Conservation (phyloP, 2,797 vertebrate genomes). For the Brachyalestes nurse region DNA sequence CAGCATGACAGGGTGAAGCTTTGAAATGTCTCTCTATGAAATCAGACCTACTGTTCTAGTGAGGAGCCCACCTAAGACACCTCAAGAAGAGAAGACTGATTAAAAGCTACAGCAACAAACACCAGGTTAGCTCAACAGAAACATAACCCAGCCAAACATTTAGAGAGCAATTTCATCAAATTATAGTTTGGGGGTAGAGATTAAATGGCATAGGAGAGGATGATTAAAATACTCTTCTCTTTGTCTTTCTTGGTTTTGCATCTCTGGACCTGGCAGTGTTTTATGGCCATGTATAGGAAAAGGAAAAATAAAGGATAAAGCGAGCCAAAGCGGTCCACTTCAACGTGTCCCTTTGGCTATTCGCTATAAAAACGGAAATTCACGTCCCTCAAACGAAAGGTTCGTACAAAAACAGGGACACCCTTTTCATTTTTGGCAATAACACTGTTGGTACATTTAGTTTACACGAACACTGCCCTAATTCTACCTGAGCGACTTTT, state of each 20-base stretch:
- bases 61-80: not conserved
- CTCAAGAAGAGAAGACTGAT: slow-evolving; percentile 15
- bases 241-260: slow-evolving; percentile 23
- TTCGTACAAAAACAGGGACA: slow-evolving; percentile 40
- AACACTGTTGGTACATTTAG: slow-evolving; percentile 55
- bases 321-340: not conserved
- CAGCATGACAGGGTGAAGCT: slow-evolving; percentile 14
- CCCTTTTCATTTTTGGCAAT: slow-evolving; percentile 59
- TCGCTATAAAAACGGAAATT: slow-evolving; percentile 27
- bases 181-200: not conserved
- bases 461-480: slow-evolving; percentile 48
- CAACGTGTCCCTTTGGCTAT: slow-evolving; percentile 40
- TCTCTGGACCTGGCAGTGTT: slow-evolving; percentile 51
- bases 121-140: slow-evolving; percentile 29
- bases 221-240: slow-evolving; percentile 31
- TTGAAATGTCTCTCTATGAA: not conserved
- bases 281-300: slow-evolving; percentile 35
- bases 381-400: slow-evolving; percentile 7
- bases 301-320: not conserved
- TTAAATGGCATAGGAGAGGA: slow-evolving; percentile 8
- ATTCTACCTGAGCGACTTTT: slow-evolving; percentile 58
- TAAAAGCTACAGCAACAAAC: slow-evolving; percentile 29
- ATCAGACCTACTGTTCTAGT: slow-evolving; percentile 3
- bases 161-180: slow-evolving; percentile 1
- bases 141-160: slow-evolving; percentile 23